Percentiles rank a stretch among this genome's conserved stretches.
Evolutionary conservation across 1,140 invertebrate genomes (phyloP).

Genomic region (Drosophila auraria): DNA sequence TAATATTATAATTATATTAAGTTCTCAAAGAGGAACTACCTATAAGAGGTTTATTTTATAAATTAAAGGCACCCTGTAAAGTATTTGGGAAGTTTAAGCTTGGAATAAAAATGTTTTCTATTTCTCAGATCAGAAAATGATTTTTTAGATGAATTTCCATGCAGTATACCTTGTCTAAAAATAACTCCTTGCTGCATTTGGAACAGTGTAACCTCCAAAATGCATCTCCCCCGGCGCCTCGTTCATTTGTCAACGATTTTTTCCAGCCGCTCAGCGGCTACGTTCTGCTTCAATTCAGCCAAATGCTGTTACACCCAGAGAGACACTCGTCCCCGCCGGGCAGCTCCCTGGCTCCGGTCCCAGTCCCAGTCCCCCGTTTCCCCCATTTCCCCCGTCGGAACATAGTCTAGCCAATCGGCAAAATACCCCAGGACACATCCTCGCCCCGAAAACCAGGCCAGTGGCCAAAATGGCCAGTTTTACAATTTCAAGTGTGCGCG

Average conservation of each 20-base stretch:
- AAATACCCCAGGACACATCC: constrained; percentile 15
- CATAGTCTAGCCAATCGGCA: constrained; percentile 45
- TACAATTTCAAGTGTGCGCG: constrained; percentile 69
- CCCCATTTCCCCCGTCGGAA: not conserved
- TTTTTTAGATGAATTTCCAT: not conserved
- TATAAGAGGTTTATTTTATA: too few species aligned
- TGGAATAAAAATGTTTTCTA: too few species aligned
- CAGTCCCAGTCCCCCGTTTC: not conserved
- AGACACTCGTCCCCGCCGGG: constrained; percentile 10
- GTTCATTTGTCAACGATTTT: constrained; percentile 59
- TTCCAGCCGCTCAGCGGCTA: constrained; percentile 65
- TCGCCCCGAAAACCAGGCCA: constrained; percentile 14
- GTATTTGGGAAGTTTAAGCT: too few species aligned
- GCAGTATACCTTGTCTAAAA: not conserved
- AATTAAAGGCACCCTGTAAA: too few species aligned
- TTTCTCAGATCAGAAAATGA: not conserved
- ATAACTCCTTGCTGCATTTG: not conserved
- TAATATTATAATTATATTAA: not conserved
- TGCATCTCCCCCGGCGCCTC: constrained; percentile 18
- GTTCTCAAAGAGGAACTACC: not conserved
- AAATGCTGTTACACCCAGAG: constrained; percentile 69
- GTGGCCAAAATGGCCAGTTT: constrained; percentile 79
- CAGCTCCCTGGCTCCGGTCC: too few species aligned
- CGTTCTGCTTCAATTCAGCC: constrained; percentile 80
- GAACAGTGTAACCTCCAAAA: constrained; percentile 34